Base-by-base conservation (phyloP, 2,113 vertebrate species). In the Erythrocercus mccallii region DNA sequence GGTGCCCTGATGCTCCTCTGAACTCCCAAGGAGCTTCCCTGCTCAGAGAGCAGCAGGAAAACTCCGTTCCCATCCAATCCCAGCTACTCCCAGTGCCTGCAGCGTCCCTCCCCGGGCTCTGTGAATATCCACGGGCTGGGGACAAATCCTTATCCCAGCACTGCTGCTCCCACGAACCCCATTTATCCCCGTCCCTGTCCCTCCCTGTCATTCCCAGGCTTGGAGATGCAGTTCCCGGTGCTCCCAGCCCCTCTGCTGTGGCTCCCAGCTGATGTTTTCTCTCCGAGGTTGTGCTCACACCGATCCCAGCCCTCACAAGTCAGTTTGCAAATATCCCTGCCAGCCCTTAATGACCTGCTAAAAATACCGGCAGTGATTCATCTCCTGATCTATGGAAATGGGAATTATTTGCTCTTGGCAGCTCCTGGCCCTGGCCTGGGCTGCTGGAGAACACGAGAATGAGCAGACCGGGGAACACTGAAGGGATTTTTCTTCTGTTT, bases 281-380 rank as follows among this genome's bases (percentile, higher is more conserved):
- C 57, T 38, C n/a, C 38, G 57, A 79, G 86, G 73, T 15, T 89
- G 44, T 60, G 86, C 80, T 92, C 65, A 58, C 84, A 82, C 22
- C 7, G 25, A 5, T 19, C 72, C 73, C 72, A 81, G 82, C 60
- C 50, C 82, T 66, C 83, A 16, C 84, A 12, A 82, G 77, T 28
- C 81, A 30, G 18, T 76, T 79, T 54, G 74, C 73, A 92, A 51
- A 80, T 71, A 61, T 79, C 28, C 38, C 82, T 81, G 86, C 71
- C 78, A 82, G 84, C 78, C 87, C 78, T 72, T 94, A 95, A 94
- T 61, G 78, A 96, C 71, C 94, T 85, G 87, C 95, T 95, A 95
- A 95, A 96, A 95, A 96, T 96, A 97, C 27, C 27, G 0, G 12
- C 19, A 64, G 3, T 95, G 93, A 97, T 92, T 95, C 89, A 95